Conservation (phyloP, 2,113 vertebrate genomes). For the Sakesphorus luctuosus region DNA sequence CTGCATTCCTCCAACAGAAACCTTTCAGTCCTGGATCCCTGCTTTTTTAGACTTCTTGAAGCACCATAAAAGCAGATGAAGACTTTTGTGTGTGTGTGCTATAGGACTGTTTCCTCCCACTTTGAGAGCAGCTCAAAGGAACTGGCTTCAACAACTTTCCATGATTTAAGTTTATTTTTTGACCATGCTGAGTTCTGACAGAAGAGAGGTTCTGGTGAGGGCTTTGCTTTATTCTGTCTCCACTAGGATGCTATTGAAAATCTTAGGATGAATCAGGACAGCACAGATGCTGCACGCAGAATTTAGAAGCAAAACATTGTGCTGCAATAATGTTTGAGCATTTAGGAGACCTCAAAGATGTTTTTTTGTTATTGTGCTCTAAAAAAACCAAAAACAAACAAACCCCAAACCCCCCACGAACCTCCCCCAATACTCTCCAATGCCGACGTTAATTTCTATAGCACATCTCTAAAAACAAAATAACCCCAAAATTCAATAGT, state of each 20-base stretch:
- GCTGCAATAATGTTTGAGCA: not conserved
- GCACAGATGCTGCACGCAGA: not conserved
- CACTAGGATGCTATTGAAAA: not conserved
- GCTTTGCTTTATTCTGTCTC: not conserved
- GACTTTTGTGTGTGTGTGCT: not conserved
- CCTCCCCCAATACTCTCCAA: not conserved
- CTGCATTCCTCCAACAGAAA: not conserved
- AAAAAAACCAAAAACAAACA: not conserved
- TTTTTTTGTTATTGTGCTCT: not conserved
- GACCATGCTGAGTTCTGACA: conserved; percentile 12
- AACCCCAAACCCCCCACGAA: not conserved
- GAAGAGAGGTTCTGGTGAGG: conserved; percentile 5
- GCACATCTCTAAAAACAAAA: conserved; percentile 27
- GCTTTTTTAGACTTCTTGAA: not conserved
- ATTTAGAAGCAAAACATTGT: conserved; percentile 1
- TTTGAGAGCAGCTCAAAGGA: not conserved
- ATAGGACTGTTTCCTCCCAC: not conserved
- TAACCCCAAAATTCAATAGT: conserved; percentile 18
- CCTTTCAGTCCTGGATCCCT: not conserved
- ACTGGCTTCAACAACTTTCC: not conserved
- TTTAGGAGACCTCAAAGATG: conserved; percentile 4
- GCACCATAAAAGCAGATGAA: not conserved
- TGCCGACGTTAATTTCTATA: conserved; percentile 44
- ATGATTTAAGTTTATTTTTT: conserved; percentile 38
- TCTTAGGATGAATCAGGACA: conserved; percentile 3